Percentiles rank a stretch among this genome's conserved stretches.
These are phyloP conservation scores for Lasioglossum vierecki DNA, from an alignment of 2,888 invertebrate genomes.

Conservation along the genomic window DNA sequence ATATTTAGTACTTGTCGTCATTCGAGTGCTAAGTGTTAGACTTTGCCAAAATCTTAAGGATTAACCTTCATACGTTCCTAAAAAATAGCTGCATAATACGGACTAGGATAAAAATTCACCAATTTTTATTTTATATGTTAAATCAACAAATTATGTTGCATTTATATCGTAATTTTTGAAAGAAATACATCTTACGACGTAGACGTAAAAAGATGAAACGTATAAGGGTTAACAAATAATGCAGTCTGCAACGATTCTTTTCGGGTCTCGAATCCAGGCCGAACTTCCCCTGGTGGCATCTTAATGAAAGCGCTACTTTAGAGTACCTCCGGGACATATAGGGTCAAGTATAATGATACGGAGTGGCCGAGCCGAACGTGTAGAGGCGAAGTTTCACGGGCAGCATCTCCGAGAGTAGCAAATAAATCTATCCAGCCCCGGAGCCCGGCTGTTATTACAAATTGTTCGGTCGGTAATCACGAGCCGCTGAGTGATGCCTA, in stretches of 20 bases:
- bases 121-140: too few relatives aligned
- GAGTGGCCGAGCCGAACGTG: background rate
- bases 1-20: too few relatives aligned
- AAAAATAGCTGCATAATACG: too few relatives aligned
- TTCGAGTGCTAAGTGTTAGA: too few relatives aligned
- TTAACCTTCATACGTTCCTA: too few relatives aligned
- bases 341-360: conserved; percentile 1
- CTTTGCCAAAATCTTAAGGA: too few relatives aligned
- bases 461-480: conserved; percentile 38
- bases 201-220: too few relatives aligned
- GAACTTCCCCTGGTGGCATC: background rate
- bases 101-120: too few relatives aligned
- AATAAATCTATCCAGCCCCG: conserved; percentile 35
- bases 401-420: conserved; percentile 7
- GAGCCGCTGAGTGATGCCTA: conserved; percentile 21
- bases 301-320: conserved; percentile 15
- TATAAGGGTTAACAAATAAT: too few relatives aligned
- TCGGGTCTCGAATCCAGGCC: background rate
- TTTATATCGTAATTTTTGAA: too few relatives aligned
- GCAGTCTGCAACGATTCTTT: background rate
- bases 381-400: background rate
- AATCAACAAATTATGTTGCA: too few relatives aligned
- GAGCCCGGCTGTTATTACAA: conserved; percentile 37
- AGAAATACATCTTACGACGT: too few relatives aligned
- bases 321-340: background rate